Base-by-base conservation (phyloP, 2,113 vertebrate genomes). In the Diadophis punctatus region DNA sequence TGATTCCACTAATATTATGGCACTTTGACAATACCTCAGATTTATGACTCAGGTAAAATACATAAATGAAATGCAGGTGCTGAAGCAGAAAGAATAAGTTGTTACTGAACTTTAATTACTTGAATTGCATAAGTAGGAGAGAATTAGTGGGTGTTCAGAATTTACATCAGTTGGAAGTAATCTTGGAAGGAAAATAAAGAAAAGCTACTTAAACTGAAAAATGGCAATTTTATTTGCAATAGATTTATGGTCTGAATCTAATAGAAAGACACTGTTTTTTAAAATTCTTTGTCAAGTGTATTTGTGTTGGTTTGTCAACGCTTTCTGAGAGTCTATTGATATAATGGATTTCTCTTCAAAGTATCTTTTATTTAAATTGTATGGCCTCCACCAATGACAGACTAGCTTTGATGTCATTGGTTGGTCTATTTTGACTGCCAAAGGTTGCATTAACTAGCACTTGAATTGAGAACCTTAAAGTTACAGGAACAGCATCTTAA, bases 41-140 rank as follows among this genome's bases (percentile, higher is more conserved):
- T 99, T 99, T 99, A 99, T 98, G 98, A 99, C 98, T 98, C 97
- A 98, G 98, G 98, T 98, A 99, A 99, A 99, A 99, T 99, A 99
- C 99, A 99, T 98, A 99, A 99, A 99, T 99, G 98, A 99, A 99
- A 99, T 99, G 99, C 98, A 99, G 98, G 98, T 98, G 99, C 98
- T 99, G 98, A 98, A 99, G 99, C 99, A 99, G 98, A 99, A 99
- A 99, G 98, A 99, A 99, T 98, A 99, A 99, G 98, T 99, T 98
- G 99, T 99, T 99, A 99, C 98, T 98, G 97, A 98, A 98, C 98
- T 98, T 99, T 99, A 99, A 99, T 99, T 99, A 99, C 98, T 98
- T 98, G 97, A 97, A 98, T 98, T 98, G 97, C 97, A 96, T 98
- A 98, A 98, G 98, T 98, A 97, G 98, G 97, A 97, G 98, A 98